These are phyloP conservation scores for Glossophaga mutica DNA, from an alignment of 2,797 vertebrate genomes.

Conservation along the genomic window DNA sequence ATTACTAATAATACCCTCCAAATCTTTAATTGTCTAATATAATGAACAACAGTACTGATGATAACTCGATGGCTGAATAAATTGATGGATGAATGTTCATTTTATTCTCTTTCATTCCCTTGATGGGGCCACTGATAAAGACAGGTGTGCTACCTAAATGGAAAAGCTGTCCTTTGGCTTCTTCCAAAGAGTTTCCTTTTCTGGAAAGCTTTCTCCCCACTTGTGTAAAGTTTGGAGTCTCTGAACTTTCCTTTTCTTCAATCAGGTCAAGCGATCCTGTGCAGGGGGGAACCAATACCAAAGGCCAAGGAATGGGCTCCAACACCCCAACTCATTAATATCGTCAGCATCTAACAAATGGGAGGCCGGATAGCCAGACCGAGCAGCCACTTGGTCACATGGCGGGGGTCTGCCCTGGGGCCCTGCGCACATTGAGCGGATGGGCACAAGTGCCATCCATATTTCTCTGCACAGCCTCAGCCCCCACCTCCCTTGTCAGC, in stretches of 20 bases:
- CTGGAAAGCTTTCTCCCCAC: background rate
- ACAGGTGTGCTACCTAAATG: background rate
- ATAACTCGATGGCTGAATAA: background rate
- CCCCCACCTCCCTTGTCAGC: slow-evolving; percentile 87
- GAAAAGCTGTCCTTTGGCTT: background rate
- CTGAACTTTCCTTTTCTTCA: slow-evolving; percentile 74
- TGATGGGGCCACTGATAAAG: background rate
- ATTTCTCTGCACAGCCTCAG: slow-evolving; percentile 84
- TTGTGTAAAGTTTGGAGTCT: slow-evolving; percentile 57
- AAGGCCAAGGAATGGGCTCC: slow-evolving; percentile 79
- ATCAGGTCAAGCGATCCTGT: slow-evolving; percentile 74
- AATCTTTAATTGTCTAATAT: background rate
- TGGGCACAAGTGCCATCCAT: slow-evolving; percentile 83
- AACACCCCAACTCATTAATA: slow-evolving; percentile 82
- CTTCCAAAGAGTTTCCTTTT: background rate
- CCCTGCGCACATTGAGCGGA: slow-evolving; percentile 88
- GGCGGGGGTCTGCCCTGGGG: slow-evolving; percentile 90
- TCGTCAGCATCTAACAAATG: slow-evolving; percentile 82
- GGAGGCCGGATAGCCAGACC: slow-evolving; percentile 82
- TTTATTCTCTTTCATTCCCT: background rate
- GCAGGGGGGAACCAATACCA: slow-evolving; percentile 69
- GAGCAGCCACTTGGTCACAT: slow-evolving; percentile 89
- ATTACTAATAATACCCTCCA: background rate
- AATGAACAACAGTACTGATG: background rate
- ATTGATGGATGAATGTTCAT: background rate